Conservation (phyloP, 2,113 vertebrate species). For the Gobiocypris rarus region DNA sequence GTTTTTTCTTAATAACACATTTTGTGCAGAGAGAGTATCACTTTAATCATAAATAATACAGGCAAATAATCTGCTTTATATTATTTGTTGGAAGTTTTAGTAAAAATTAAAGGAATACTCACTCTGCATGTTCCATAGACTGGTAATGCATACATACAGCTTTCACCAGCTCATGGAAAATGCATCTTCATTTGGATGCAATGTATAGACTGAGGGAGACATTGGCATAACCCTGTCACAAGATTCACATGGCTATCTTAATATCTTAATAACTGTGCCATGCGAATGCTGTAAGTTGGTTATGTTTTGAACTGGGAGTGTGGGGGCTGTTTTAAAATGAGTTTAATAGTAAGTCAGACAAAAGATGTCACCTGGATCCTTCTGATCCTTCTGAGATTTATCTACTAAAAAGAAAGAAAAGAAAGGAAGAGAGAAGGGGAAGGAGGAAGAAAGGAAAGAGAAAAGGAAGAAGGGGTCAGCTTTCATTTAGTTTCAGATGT, state of each 20-base stretch:
- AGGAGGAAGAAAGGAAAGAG: conserved; percentile 69
- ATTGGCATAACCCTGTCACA: conserved; percentile 57
- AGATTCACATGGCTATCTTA: conserved; percentile 52
- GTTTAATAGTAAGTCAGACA: conserved; percentile 84
- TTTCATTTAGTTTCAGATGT: conserved; percentile 2
- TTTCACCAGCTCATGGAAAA: conserved; percentile 85
- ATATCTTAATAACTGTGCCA: conserved; percentile 20
- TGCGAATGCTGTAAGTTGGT: conserved; percentile 58
- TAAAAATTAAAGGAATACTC: conserved; percentile 18
- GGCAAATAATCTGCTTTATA: not conserved
- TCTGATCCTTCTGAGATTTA: conserved; percentile 80
- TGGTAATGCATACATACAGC: conserved; percentile 76
- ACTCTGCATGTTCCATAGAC: conserved; percentile 39
- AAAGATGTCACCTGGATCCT: conserved; percentile 91
- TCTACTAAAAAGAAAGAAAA: conserved; percentile 75
- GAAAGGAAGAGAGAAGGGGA: conserved; percentile 15
- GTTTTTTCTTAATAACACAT: not conserved
- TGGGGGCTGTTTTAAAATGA: conserved; percentile 71
- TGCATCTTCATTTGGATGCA: conserved; percentile 81
- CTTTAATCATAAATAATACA: not conserved
- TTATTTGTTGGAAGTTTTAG: not conserved
- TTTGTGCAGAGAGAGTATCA: conserved; percentile 21
- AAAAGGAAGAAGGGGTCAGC: conserved; percentile 70
- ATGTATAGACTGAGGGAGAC: conserved; percentile 68
- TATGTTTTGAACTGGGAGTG: conserved; percentile 59